Conservation (phyloP, 23 tunicate species). For the Trididemnum miniatum region DNA sequence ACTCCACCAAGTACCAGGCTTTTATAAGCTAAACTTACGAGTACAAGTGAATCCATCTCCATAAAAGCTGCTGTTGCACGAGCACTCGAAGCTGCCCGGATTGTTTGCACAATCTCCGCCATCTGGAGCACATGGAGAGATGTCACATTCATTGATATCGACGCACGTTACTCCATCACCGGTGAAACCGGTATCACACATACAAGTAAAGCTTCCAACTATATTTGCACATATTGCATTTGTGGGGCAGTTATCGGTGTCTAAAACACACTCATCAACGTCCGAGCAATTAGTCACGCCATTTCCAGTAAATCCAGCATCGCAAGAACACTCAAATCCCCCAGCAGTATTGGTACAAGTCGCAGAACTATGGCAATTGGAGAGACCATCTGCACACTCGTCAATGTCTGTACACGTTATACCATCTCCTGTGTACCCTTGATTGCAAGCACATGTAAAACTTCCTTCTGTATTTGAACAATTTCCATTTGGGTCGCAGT, state of each 20-base stretch:
- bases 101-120: neutral
- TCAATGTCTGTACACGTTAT: neutral
- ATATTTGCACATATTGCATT: conserved; percentile 39
- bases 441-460: neutral
- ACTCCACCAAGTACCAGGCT: too few relatives aligned
- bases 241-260: neutral
- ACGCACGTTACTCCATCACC: conserved; percentile 25
- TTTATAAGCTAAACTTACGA: too few relatives aligned
- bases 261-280: conserved; percentile 6
- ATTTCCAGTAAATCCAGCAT: conserved; percentile 18
- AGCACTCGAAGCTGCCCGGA: neutral
- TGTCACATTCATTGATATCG: conserved; percentile 68
- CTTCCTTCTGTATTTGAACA: conserved; percentile 18
- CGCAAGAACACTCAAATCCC: conserved; percentile 24
- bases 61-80: neutral
- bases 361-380: conserved; percentile 18
- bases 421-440: conserved; percentile 30
- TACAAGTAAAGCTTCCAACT: conserved; percentile 22
- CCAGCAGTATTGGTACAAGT: conserved; percentile 26
- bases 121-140: conserved; percentile 22
- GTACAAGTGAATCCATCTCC: conserved; percentile 35
- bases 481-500: conserved; percentile 1
- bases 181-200: conserved; percentile 36
- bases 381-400: neutral
- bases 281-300: conserved; percentile 22